Evolutionary conservation across 1,140 invertebrate genomes (phyloP).

Genomic region (Steinernema khuongi): DNA sequence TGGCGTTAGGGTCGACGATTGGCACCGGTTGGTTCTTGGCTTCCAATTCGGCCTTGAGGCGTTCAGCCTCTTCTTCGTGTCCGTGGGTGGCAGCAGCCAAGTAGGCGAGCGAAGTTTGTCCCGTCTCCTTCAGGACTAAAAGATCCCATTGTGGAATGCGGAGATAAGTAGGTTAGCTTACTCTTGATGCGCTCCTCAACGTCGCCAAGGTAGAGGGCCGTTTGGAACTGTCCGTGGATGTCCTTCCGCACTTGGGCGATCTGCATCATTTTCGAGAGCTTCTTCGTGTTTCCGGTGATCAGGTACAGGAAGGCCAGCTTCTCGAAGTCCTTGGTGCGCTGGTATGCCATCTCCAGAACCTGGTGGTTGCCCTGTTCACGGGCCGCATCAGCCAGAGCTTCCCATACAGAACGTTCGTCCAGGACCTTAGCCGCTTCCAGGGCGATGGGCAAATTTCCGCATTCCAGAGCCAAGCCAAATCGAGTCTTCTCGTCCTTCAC

Average conservation of each 20-base stretch:
- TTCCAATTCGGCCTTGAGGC: constrained; percentile 67
- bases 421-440: constrained; percentile 84
- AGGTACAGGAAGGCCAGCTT: constrained; percentile 95
- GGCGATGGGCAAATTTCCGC: constrained; percentile 86
- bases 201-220: constrained; percentile 83
- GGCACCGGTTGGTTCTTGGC: constrained; percentile 69
- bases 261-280: constrained; percentile 96
- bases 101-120: constrained; percentile 75
- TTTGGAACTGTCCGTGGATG: constrained; percentile 90
- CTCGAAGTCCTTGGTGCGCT: constrained; percentile 97
- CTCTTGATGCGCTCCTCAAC: constrained; percentile 84
- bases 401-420: constrained; percentile 91
- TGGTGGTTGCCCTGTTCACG: constrained; percentile 67
- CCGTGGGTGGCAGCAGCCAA: constrained; percentile 91
- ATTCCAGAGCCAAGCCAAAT: constrained; percentile 90
- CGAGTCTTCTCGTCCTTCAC: constrained; percentile 98
- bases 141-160: constrained; percentile 21
- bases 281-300: constrained; percentile 96
- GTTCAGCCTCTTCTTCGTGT: constrained; percentile 72
- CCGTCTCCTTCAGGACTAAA: constrained; percentile 63
- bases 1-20: constrained; percentile 71
- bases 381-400: constrained; percentile 87
- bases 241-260: constrained; percentile 94
- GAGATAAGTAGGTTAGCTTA: constrained; percentile 58
- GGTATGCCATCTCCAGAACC: constrained; percentile 96